Base-by-base conservation (phyloP, 1,140 invertebrate genomes). In the Drosophila quadrilineata region DNA sequence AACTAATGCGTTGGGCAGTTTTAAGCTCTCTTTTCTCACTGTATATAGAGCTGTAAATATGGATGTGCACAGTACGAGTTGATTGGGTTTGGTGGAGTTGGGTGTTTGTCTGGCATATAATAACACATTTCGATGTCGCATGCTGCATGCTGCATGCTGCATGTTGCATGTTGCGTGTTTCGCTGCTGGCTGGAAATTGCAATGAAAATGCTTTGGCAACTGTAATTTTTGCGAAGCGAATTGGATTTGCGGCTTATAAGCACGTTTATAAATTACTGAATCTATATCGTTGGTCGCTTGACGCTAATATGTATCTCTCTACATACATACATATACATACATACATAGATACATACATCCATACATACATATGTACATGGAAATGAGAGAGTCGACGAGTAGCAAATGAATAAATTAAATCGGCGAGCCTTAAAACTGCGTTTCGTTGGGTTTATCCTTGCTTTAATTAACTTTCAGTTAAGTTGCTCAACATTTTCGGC, bases 251-350 rank as follows among this genome's bases (percentile, higher is more conserved):
- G 76, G 76, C 68, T 82, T 82, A 84, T 82, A 65, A 75, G 76
- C 77, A 84, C 77, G 73, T 82, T 82, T 82, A 82, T 82, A 82
- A 82, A 82, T 82, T 84, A 82, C 77, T 84, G 69, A 84, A 84
- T 63, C 77, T n/a, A n/a, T n/a, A 59, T 77, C 59, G 72, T 56
- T 72, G 68, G 41, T 53, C 50, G 36, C 38, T 38, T 24, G 28
- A 43, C 41, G 14, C 36, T n/a, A n/a, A 2, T 8, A 10, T n/a
- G 6, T 22, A 24, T 24, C 3, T 24, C 16, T 38, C 9, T 8
- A 19, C 16, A 22, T 31, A 2, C n/a, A 26, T 10, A 38, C 45
- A 9, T 0, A 6, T 48, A n/a, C 31, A 33, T 3, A 2, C 5
- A 12, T 43, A 50, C 62, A 2, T 33, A 36, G 28, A 52, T 29